Conservation (phyloP, 30 jellyfish, hydroid and myxozoan species). For the Aurelia sp. region DNA sequence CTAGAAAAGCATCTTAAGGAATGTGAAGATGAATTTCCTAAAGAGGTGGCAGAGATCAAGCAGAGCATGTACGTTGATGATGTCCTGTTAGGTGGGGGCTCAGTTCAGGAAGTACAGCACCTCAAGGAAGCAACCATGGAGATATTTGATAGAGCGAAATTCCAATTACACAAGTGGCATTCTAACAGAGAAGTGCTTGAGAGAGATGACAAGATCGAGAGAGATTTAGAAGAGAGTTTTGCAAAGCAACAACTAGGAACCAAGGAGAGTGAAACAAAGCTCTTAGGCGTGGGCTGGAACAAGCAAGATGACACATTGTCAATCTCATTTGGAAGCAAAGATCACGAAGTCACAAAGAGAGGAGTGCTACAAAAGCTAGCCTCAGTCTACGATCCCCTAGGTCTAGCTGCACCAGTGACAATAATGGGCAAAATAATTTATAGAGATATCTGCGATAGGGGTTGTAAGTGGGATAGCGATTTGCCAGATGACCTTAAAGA, state of each 20-base stretch:
- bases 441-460: conserved; percentile 6
- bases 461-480: conserved; percentile 5
- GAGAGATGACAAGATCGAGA: neutral
- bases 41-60: conserved; percentile 41
- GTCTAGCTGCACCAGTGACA: conserved; percentile 53
- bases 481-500: conserved; percentile 23
- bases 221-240: conserved; percentile 10
- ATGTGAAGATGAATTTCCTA: conserved; percentile 4
- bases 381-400: conserved; percentile 67
- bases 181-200: conserved; percentile 43
- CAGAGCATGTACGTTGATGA: neutral
- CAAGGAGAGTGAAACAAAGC: conserved; percentile 11
- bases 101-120: conserved; percentile 14
- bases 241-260: conserved; percentile 59
- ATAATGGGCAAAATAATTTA: conserved; percentile 40
- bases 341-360: conserved; percentile 7
- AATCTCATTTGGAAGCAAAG: conserved; percentile 1
- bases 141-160: conserved; percentile 6
- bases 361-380: conserved; percentile 52
- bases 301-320: conserved; percentile 30
- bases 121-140: conserved; percentile 11
- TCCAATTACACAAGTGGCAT: conserved; percentile 51
- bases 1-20: conserved; percentile 31
- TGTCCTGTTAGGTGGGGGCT: conserved; percentile 51
- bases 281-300: conserved; percentile 40